phyloP scores from a whole-genome alignment of 2,888 invertebrate species.

The Amorpha juglandis region DNA sequence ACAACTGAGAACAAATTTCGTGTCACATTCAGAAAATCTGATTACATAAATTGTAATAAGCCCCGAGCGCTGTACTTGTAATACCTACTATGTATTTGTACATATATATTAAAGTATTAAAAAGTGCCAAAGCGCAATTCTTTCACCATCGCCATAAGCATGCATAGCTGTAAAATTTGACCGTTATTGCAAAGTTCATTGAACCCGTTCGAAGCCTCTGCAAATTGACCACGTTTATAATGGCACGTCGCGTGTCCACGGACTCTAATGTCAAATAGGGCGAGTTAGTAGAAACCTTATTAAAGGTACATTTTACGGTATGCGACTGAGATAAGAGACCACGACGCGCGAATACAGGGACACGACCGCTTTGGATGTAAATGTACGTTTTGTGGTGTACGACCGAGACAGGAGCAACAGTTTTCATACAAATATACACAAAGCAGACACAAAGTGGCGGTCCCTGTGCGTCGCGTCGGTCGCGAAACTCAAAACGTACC shows the following conservation, averaged over 20 bases:
- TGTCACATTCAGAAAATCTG: too few relatives aligned
- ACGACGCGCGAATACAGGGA: too few relatives aligned
- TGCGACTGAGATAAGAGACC: too few relatives aligned
- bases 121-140: conserved; percentile 16
- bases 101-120: conserved; percentile 1
- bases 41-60: not conserved
- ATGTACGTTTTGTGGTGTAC: too few relatives aligned
- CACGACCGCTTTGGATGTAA: too few relatives aligned
- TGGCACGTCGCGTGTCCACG: conserved; percentile 4
- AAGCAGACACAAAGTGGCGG: too few relatives aligned
- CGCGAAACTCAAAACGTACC: too few relatives aligned
- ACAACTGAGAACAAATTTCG: too few relatives aligned
- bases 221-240: conserved; percentile 43
- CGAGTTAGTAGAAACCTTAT: not conserved
- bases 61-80: not conserved
- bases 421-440: too few relatives aligned
- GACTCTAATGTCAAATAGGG: not conserved
- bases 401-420: too few relatives aligned
- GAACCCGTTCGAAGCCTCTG: conserved; percentile 48
- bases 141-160: conserved; percentile 25
- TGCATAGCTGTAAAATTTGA: conserved; percentile 35
- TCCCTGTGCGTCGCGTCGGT: too few relatives aligned
- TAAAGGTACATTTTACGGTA: too few relatives aligned
- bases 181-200: conserved; percentile 45
- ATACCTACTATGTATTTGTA: conserved; percentile 11